Evolutionary conservation across 2,888 invertebrate species (phyloP).

Genomic region (Nymphalis c-album): DNA sequence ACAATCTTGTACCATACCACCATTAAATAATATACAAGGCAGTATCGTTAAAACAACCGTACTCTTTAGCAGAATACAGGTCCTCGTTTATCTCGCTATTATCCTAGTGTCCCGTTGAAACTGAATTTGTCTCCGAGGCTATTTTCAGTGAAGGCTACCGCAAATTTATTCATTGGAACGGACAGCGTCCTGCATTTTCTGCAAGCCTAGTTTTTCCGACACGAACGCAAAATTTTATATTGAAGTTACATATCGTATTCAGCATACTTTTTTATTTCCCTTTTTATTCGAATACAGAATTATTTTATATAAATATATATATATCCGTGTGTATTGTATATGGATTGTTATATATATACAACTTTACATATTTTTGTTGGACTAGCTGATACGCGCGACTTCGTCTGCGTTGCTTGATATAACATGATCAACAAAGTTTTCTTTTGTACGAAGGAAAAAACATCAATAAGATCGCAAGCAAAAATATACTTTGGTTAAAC

Average conservation of each 20-base stretch:
- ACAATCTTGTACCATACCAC: too few species aligned
- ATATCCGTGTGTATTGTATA: too few species aligned
- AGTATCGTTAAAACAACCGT: neutral
- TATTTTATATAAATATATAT: neutral
- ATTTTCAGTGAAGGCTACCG: conserved; percentile 28
- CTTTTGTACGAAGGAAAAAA: too few species aligned
- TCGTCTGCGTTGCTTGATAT: too few species aligned
- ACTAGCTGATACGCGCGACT: too few species aligned
- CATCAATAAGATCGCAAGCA: too few species aligned
- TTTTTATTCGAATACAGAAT: neutral
- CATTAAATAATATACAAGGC: too few species aligned
- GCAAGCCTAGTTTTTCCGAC: conserved; percentile 10
- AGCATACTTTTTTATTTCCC: neutral
- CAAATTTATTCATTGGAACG: conserved; percentile 39
- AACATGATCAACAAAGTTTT: too few species aligned
- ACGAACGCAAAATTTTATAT: conserved; percentile 15
- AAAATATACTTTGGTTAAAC: too few species aligned
- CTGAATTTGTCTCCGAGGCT: conserved; percentile 25
- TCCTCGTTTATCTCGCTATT: conserved; percentile 22
- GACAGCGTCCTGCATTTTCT: conserved; percentile 23
- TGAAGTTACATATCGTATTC: conserved; percentile 12
- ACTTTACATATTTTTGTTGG: too few species aligned
- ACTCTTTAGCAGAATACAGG: conserved; percentile 10
- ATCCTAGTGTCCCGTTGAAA: conserved; percentile 20
- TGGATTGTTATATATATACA: too few species aligned